phyloP scores from a whole-genome alignment of 2,113 vertebrate genomes.

The Amia ocellicauda region DNA sequence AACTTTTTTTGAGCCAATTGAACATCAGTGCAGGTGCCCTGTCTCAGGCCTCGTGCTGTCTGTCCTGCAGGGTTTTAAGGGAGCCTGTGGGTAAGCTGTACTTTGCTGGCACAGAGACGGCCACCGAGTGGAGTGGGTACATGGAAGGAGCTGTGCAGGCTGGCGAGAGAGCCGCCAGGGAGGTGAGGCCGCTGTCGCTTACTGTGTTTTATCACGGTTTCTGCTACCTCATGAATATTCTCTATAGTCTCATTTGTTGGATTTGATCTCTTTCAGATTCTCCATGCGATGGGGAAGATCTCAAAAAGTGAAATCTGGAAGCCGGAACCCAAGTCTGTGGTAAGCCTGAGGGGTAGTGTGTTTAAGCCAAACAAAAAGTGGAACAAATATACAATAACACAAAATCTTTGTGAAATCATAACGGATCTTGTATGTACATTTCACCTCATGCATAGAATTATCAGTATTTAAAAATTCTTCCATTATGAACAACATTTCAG shows the following conservation, averaged over 20 bases:
- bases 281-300: slow-evolving; percentile 80
- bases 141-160: slow-evolving; percentile 95
- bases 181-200: slow-evolving; percentile 62
- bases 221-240: no score
- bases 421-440: no score
- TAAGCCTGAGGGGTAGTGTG: slow-evolving; percentile 49
- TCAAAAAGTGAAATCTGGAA: slow-evolving; percentile 82
- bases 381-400: no score
- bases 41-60: not conserved
- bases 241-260: not conserved
- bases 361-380: no score
- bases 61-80: slow-evolving; percentile 73
- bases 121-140: slow-evolving; percentile 94
- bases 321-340: slow-evolving; percentile 75
- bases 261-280: slow-evolving; percentile 61
- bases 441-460: no score
- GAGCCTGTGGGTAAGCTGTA: slow-evolving; percentile 80
- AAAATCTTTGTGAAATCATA: no score
- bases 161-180: slow-evolving; percentile 88
- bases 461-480: no score
- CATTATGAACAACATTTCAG: no score
- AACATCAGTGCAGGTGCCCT: not conserved
- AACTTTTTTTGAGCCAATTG: not conserved
- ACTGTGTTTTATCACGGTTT: not conserved
- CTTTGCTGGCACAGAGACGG: slow-evolving; percentile 93